Evolutionary conservation across 2,888 invertebrate species (phyloP).

Genomic region (Eutolmus rufibarbis): DNA sequence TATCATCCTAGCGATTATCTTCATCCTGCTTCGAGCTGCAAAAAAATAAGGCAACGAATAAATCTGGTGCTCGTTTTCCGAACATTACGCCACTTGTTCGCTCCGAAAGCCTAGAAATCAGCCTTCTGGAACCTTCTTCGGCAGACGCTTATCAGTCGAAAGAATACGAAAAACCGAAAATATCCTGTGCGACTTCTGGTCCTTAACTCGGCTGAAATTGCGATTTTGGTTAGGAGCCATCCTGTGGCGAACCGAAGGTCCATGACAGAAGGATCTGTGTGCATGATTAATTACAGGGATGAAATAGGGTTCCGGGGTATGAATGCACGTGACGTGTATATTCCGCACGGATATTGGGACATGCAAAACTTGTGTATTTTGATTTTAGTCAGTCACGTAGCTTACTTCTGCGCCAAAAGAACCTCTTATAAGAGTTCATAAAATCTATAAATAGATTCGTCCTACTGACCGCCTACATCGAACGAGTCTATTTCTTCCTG

Average conservation of each 20-base stretch:
- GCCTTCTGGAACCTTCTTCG: background rate
- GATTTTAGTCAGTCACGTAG: background rate
- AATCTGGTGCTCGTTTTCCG: background rate
- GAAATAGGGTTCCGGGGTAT: background rate
- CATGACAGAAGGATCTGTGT: background rate
- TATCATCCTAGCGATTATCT: constrained; percentile 16
- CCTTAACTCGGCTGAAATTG: background rate
- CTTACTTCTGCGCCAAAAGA: background rate
- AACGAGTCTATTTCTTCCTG: background rate
- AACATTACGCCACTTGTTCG: constrained; percentile 3
- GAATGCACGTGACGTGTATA: background rate
- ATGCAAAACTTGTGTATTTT: background rate
- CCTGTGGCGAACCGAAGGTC: background rate
- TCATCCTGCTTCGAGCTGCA: background rate
- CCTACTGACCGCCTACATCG: background rate
- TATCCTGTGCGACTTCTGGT: background rate
- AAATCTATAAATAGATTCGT: background rate
- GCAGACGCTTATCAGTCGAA: background rate
- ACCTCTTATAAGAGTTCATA: background rate
- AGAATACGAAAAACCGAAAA: background rate
- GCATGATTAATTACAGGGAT: constrained; percentile 13
- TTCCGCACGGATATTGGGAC: background rate
- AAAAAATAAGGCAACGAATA: background rate
- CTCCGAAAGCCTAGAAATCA: background rate
- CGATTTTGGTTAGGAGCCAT: background rate